Percentiles rank a stretch among this genome's conserved stretches.
Conservation (phyloP, 2,113 vertebrate species). For the Pipa parva region DNA sequence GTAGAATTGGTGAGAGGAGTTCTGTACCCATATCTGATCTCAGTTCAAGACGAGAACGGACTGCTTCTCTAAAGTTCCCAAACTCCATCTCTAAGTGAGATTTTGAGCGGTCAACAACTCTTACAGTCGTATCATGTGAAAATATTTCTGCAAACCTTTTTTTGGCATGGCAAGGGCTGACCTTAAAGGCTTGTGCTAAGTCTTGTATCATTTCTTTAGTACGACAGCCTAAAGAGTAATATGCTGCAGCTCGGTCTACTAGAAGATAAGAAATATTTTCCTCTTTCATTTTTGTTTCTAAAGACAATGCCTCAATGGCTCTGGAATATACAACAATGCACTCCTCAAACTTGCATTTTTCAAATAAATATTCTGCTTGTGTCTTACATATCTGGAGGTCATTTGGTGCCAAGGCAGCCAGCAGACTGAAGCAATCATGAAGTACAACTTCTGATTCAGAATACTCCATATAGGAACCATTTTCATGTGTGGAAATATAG, state of each 20-base stretch:
- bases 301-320: conserved; percentile 48
- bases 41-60: conserved; percentile 67
- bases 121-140: conserved; percentile 45
- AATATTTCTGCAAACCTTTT: conserved; percentile 68
- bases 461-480: conserved; percentile 29
- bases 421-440: conserved; percentile 59
- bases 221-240: conserved; percentile 63
- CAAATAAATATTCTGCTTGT: conserved; percentile 65
- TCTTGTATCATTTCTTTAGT: conserved; percentile 63
- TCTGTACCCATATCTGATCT: conserved; percentile 68
- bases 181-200: conserved; percentile 72
- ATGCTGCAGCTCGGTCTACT: conserved; percentile 70
- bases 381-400: conserved; percentile 51
- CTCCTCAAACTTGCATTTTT: conserved; percentile 59
- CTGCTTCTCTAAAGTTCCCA: conserved; percentile 67
- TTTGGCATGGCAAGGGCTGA: conserved; percentile 61
- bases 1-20: conserved; percentile 69
- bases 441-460: conserved; percentile 3
- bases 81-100: conserved; percentile 65
- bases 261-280: conserved; percentile 53
- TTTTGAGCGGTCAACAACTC: conserved; percentile 51
- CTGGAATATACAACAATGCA: conserved; percentile 64
- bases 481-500: conserved; percentile 43
- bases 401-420: conserved; percentile 62
- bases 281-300: conserved; percentile 29